Base-by-base conservation (phyloP, 2,113 vertebrate species). In the Salvator merianae region DNA sequence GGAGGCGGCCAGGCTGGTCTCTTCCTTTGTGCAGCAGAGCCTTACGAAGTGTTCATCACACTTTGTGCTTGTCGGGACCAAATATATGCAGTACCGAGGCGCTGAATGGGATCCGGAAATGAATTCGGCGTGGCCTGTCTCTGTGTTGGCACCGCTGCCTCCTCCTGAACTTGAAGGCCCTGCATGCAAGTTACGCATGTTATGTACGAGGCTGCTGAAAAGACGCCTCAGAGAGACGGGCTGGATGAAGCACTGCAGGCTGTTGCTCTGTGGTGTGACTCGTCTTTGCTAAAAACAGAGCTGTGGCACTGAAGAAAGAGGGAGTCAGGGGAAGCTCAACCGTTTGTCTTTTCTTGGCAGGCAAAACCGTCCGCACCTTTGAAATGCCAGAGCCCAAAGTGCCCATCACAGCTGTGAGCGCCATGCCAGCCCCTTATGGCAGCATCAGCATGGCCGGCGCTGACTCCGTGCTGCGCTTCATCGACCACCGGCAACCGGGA, bases 401-500 rank as follows among this genome's bases (percentile, higher is more conserved):
- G 85, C 98, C 98, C 63, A 96, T 99, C 93, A 99, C 98, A 0
- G 98, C 98, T 0, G 96, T 99, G 88, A 96, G 96, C n/a, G 96
- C 97, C 53, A 98, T 99, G 98, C 98, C 99, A 0, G 96, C 98
- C 32, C 99, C 98, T 38, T 94, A 98, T 66, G 96, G 96, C 96
- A 98, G 98, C 81, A 95, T 99, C 87, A 96, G 98, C 24, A 97
- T 98, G 93, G 98, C 97, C 91, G 97, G 98, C 0, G 97, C 98
- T 0, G 99, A 99, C 94, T 99, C 98, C 0, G 96, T 98, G 86
- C 97, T 99, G 81, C 98, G 98, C 79, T 99, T 99, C 93, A 97
- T 99, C 68, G 98, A 99, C 89, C 97, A 97, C 84, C 97, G 99
- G 87, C 99, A 99, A 88, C 97, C 98, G 1, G 98, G 99, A 59